Conservation (phyloP, 2,113 vertebrate species). For the Nycticorax nycticorax region DNA sequence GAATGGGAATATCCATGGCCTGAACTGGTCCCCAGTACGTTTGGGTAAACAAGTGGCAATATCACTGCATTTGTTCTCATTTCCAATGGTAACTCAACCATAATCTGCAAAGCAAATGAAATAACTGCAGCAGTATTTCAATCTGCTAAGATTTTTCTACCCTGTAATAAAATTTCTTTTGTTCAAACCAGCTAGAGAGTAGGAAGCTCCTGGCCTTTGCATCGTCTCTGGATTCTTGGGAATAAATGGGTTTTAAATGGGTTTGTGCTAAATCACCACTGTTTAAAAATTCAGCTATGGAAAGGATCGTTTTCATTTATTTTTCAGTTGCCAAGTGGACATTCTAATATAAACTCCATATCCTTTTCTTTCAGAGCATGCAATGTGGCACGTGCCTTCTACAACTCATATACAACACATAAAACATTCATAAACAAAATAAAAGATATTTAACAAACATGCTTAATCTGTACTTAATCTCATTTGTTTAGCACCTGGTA, state of each 20-base stretch:
- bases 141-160: constrained; percentile 14
- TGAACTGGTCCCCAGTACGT: not conserved
- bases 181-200: not conserved
- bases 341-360: not conserved
- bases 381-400: not conserved
- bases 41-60: not conserved
- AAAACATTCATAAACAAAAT: not conserved
- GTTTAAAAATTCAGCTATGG: not conserved
- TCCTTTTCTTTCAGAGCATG: not conserved
- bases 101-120: constrained; percentile 27
- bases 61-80: not conserved
- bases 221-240: not conserved
- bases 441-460: not conserved
- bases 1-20: not conserved
- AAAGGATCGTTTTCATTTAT: not conserved
- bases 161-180: constrained; percentile 28
- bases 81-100: not conserved
- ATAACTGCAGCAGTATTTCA: constrained; percentile 28
- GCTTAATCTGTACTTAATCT: not conserved
- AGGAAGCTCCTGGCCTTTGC: not conserved
- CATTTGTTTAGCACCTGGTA: not conserved
- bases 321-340: not conserved
- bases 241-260: not conserved
- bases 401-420: not conserved
- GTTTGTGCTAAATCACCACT: not conserved